A percentile compares a stretch with the other conserved stretches of the same genome.
These are phyloP conservation scores for Theonella swinhoei DNA, from an alignment of 37 sponge, comb jelly and placozoan species.

Conservation along the genomic window DNA sequence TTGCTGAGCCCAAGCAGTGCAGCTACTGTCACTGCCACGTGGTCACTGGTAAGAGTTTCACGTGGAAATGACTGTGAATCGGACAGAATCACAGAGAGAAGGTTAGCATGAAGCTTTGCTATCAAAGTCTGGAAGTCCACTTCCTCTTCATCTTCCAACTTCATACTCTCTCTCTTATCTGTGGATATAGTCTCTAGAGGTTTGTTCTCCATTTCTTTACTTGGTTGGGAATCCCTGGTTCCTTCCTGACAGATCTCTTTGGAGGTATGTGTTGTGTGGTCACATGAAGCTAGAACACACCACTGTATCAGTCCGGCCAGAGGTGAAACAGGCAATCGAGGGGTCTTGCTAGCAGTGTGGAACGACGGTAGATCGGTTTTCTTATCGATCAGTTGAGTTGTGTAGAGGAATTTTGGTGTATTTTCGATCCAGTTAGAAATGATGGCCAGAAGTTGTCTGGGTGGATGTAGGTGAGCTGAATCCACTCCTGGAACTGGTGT, in stretches of 20 bases:
- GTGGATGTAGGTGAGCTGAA: constrained; percentile 26
- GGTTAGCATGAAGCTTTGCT: constrained; percentile 46
- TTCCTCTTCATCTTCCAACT: constrained; percentile 8
- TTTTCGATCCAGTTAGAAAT: constrained; percentile 58
- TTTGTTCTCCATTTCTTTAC: not conserved
- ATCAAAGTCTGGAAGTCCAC: not conserved
- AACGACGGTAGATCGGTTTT: not conserved
- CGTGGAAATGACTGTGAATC: not conserved
- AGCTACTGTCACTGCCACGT: constrained; percentile 24
- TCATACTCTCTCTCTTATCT: not conserved
- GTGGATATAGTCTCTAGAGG: not conserved
- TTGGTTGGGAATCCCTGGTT: not conserved
- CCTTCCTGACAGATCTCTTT: not conserved
- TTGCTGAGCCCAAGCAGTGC: constrained; percentile 20
- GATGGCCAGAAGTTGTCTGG: constrained; percentile 35
- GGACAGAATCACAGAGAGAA: constrained; percentile 38
- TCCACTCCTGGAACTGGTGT: not conserved
- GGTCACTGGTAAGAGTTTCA: constrained; percentile 2
- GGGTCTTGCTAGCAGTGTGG: not conserved
- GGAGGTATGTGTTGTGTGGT: not conserved
- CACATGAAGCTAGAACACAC: constrained; percentile 52
- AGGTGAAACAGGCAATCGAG: constrained; percentile 5
- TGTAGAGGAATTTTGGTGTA: constrained; percentile 36
- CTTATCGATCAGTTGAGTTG: constrained; percentile 4
- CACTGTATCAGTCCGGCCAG: constrained; percentile 63